These are phyloP conservation scores for Molorchus minor DNA, from an alignment of 2,888 invertebrate species.

Conservation along the genomic window DNA sequence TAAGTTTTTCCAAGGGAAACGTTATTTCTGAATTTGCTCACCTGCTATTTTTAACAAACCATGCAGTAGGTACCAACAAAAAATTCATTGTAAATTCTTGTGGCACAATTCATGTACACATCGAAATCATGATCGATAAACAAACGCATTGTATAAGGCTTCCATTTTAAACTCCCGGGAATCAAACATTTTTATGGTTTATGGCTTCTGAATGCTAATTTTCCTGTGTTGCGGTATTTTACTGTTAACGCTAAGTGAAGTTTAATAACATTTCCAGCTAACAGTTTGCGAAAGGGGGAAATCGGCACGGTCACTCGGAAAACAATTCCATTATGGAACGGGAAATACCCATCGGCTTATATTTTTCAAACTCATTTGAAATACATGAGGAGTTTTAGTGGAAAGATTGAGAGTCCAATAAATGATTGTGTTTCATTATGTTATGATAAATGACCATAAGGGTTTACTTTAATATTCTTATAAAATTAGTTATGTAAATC, in stretches of 20 bases:
- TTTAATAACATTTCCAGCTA: slow-evolving; percentile 22
- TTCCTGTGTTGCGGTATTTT: slow-evolving; percentile 22
- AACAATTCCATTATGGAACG: not conserved
- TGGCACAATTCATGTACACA: not conserved
- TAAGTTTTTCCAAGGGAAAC: not conserved
- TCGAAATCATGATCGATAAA: not conserved
- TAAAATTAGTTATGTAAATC: no score
- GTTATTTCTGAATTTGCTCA: not conserved
- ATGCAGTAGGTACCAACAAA: not conserved
- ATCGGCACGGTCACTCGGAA: not conserved
- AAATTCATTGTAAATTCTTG: not conserved
- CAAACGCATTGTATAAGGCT: not conserved
- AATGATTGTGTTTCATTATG: no score
- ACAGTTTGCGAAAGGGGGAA: slow-evolving; percentile 6
- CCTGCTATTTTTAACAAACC: not conserved
- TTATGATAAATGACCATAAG: no score
- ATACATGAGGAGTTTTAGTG: no score
- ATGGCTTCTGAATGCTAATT: slow-evolving; percentile 31
- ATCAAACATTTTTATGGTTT: slow-evolving; percentile 24
- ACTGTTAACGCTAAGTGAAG: slow-evolving; percentile 23
- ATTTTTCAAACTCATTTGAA: not conserved
- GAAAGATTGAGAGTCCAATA: no score
- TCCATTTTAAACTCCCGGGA: slow-evolving; percentile 14
- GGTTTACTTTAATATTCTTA: no score
- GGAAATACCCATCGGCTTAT: not conserved